These are phyloP conservation scores for Cryptocheilus praepositus DNA, from an alignment of 2,888 invertebrate genomes.

Conservation along the genomic window DNA sequence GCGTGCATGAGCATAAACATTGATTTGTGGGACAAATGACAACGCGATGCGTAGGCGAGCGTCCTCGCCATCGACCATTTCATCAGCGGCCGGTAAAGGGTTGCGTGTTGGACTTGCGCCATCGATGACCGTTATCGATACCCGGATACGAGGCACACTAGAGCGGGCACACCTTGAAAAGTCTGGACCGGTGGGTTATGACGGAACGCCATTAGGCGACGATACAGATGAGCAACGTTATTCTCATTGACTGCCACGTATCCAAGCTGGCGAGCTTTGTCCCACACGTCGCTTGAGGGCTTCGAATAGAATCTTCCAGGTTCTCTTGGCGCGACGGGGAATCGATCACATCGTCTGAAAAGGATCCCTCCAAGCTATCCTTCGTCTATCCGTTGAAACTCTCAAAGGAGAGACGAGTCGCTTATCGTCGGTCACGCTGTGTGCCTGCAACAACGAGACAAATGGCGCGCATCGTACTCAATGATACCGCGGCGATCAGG, in stretches of 20 bases:
- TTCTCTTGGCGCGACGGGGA: constrained; percentile 15
- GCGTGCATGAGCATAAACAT: too few relatives aligned
- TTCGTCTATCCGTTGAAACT: constrained; percentile 8
- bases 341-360: constrained; percentile 30
- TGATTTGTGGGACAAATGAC: too few relatives aligned
- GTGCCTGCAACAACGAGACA: not conserved
- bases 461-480: too few relatives aligned
- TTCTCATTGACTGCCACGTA: constrained; percentile 24
- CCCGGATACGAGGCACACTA: constrained; percentile 34
- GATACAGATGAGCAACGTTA: constrained; percentile 45
- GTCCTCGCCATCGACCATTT: constrained; percentile 31
- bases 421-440: not conserved
- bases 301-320: constrained; percentile 17
- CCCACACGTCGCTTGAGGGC: constrained; percentile 17
- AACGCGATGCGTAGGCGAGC: not conserved
- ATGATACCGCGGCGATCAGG: too few relatives aligned
- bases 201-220: constrained; percentile 35
- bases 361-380: constrained; percentile 15
- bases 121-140: constrained; percentile 61
- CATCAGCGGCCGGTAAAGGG: constrained; percentile 37
- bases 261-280: constrained; percentile 6
- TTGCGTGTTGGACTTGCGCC: constrained; percentile 44
- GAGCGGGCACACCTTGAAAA: constrained; percentile 28
- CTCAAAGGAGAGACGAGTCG: too few relatives aligned
- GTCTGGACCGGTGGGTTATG: not conserved